Conservation (phyloP, 2,888 invertebrate species). For the Sinodicranocentrus sp. region DNA sequence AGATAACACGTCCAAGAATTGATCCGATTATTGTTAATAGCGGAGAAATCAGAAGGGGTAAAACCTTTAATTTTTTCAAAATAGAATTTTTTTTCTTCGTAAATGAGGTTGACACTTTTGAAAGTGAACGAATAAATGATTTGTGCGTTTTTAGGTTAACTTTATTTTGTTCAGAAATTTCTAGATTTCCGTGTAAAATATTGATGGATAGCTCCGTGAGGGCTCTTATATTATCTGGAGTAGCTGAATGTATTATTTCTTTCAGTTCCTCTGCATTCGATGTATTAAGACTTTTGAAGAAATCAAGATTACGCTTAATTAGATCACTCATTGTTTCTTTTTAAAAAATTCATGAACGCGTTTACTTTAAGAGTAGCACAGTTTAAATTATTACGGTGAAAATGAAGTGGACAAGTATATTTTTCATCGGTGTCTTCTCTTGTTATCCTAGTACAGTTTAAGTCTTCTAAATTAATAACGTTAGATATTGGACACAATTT, state of each 20-base stretch:
- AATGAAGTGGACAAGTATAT: conserved; percentile 18
- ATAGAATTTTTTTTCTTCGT: background rate
- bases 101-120: background rate
- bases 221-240: conserved; percentile 41
- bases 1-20: no score
- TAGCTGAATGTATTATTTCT: conserved; percentile 37
- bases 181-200: conserved; percentile 14
- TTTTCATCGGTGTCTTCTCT: no score
- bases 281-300: conserved; percentile 22
- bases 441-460: no score
- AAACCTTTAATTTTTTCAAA: background rate
- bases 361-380: conserved; percentile 46
- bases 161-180: background rate
- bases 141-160: background rate
- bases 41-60: background rate
- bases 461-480: conserved; percentile 42
- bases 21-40: conserved; percentile 27
- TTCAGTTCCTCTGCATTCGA: background rate
- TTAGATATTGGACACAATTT: background rate
- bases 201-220: conserved; percentile 19
- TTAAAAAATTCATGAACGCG: conserved; percentile 3
- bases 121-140: conserved; percentile 9
- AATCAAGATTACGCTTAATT: conserved; percentile 34
- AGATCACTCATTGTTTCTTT: conserved; percentile 41
- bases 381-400: conserved; percentile 14